Conservation (phyloP, 2,113 vertebrate species). For the Smithornis capensis region DNA sequence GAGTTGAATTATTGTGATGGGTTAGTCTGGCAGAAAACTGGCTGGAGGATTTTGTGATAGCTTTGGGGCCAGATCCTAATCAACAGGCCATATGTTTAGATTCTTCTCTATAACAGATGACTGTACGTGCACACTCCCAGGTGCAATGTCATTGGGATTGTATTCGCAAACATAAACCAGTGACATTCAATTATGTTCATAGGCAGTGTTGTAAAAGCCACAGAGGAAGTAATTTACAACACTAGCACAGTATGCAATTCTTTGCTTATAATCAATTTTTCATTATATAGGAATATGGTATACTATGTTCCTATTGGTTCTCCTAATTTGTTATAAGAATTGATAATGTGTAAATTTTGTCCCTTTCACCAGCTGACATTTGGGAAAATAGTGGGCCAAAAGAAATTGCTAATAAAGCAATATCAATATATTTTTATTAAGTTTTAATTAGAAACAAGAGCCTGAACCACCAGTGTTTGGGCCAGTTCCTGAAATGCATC, state of each 20-base stretch:
- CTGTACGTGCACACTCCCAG: constrained; percentile 46
- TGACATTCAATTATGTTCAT: constrained; percentile 80
- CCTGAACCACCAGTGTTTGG: not conserved
- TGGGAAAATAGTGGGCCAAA: constrained; percentile 19
- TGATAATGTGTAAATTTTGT: constrained; percentile 27
- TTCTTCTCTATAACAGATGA: constrained; percentile 68
- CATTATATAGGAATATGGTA: constrained; percentile 62
- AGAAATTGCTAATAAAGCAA: constrained; percentile 13
- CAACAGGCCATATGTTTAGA: constrained; percentile 72
- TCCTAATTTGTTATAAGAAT: constrained; percentile 48
- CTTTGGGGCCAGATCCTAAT: constrained; percentile 63
- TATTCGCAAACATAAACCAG: constrained; percentile 74
- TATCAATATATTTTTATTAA: constrained; percentile 26
- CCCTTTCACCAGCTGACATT: constrained; percentile 50
- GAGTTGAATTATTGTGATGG: constrained; percentile 45
- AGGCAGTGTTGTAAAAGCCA: constrained; percentile 74
- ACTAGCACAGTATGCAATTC: constrained; percentile 64
- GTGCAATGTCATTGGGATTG: constrained; percentile 74
- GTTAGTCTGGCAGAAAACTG: constrained; percentile 54
- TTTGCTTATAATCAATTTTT: constrained; percentile 72
- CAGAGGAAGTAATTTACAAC: constrained; percentile 76
- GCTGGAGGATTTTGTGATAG: constrained; percentile 51
- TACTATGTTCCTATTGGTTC: constrained; percentile 61
- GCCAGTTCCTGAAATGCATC: not conserved
- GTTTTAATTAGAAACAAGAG: constrained; percentile 17